phyloP scores from a whole-genome alignment of 2,888 invertebrate species.

The Calameuta filiformis region DNA sequence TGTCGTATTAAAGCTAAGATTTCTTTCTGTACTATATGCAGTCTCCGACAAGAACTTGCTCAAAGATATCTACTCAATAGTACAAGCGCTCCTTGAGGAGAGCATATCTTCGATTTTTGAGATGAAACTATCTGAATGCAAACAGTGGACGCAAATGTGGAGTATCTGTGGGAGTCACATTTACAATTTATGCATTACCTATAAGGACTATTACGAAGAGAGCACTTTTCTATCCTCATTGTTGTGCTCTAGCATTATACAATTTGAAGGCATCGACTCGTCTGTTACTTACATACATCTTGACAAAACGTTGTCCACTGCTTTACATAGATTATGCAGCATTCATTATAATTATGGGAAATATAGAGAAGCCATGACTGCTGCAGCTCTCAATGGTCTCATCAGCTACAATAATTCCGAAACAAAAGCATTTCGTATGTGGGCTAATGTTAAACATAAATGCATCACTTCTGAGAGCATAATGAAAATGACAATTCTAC shows the following conservation, averaged over 20 bases:
- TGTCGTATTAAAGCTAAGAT: slow-evolving; percentile 28
- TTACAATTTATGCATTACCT: slow-evolving; percentile 46
- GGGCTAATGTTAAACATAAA: slow-evolving; percentile 52
- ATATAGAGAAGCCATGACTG: slow-evolving; percentile 49
- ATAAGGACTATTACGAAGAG: slow-evolving; percentile 35
- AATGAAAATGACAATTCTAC: slow-evolving; percentile 32
- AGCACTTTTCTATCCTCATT: slow-evolving; percentile 36
- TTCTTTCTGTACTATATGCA: slow-evolving; percentile 31
- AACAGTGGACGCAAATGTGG: slow-evolving; percentile 47
- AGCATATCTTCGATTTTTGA: slow-evolving; percentile 28
- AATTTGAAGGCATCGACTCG: slow-evolving; percentile 37
- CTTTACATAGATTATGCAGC: slow-evolving; percentile 12
- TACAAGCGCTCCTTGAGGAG: slow-evolving; percentile 30
- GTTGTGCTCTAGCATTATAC: slow-evolving; percentile 37
- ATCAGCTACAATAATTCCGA: slow-evolving; percentile 39
- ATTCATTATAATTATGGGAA: slow-evolving; percentile 25
- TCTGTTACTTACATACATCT: not conserved
- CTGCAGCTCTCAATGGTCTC: slow-evolving; percentile 47
- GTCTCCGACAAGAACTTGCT: slow-evolving; percentile 23
- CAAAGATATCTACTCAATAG: slow-evolving; percentile 22
- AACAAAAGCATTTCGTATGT: slow-evolving; percentile 51
- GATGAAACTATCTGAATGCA: slow-evolving; percentile 38
- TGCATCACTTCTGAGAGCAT: slow-evolving; percentile 24
- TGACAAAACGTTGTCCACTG: slow-evolving; percentile 15
- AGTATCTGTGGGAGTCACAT: slow-evolving; percentile 36